Evolutionary conservation across 2,888 invertebrate species (phyloP).

Genomic region (Pemphredon lugubris): DNA sequence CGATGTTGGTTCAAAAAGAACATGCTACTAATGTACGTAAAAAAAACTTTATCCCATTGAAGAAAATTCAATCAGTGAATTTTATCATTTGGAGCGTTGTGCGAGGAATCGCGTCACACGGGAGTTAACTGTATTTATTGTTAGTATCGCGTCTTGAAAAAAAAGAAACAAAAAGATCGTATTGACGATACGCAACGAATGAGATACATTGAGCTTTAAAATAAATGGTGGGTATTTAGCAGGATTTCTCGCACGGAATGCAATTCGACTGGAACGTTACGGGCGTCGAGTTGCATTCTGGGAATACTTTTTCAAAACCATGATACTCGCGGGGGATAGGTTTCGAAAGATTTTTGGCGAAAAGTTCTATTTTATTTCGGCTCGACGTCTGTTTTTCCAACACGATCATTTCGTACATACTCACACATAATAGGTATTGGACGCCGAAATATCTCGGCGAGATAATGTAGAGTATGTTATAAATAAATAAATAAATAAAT

Average conservation of each 20-base stretch:
- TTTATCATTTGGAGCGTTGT: no score
- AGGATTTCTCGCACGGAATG: conserved; percentile 42
- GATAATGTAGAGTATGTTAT: conserved; percentile 68
- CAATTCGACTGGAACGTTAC: not conserved
- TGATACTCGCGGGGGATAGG: conserved; percentile 1
- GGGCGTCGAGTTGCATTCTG: conserved; percentile 19
- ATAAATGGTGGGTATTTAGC: conserved; percentile 9
- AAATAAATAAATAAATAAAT: conserved; percentile 62
- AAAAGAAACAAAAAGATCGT: not conserved
- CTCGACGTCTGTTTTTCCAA: conserved; percentile 1
- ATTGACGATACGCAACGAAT: not conserved
- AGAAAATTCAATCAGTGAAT: no score
- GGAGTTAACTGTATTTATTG: not conserved
- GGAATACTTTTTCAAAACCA: conserved; percentile 16
- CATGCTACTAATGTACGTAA: no score
- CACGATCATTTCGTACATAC: conserved; percentile 10
- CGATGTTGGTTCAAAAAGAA: no score
- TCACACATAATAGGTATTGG: conserved; percentile 46
- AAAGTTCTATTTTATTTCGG: conserved; percentile 37
- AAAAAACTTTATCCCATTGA: no score
- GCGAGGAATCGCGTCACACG: no score
- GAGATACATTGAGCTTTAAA: conserved; percentile 40
- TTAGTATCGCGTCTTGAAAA: not conserved
- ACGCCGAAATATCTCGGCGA: conserved; percentile 48
- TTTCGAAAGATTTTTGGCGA: conserved; percentile 44